Base-by-base conservation (phyloP, 2,888 invertebrate genomes). In the Chrysomela aeneicollis region DNA sequence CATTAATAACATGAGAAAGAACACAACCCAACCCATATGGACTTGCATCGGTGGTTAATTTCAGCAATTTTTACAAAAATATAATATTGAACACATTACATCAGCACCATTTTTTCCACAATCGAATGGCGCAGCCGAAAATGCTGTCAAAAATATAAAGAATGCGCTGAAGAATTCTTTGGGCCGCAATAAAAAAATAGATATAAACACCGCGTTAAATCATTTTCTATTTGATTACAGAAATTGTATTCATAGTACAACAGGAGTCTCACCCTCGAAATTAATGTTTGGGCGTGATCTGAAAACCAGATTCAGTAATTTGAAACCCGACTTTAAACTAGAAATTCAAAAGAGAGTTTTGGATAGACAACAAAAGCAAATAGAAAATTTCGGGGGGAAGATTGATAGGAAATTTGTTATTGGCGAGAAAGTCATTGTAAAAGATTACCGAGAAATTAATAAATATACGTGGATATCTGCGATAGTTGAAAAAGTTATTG, bases 91-190 rank as follows among this genome's bases (percentile, higher is more conserved):
- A 59, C 68, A 58, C 35, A 63, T 54, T 46, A 62, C 59, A 35
- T 55, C 52, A 12, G 9, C 66, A 10, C 65, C 65, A 10, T 67
- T 51, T 59, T 55, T 69, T 35, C 68, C 70, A 3, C 50, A 63
- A 22, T 70, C 68, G n/a, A 70, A 70, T 60, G 64, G 70, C n/a
- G 68, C 70, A n/a, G 70, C 70, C 4, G 69, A 68, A n/a, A n/a
- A n/a, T n/a, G n/a, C n/a, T n/a, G n/a, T n/a, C n/a, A n/a, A n/a
- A n/a, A n/a, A n/a, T n/a, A n/a, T n/a, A n/a, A n/a, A n/a, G n/a
- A n/a, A n/a, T n/a, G n/a, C n/a, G n/a, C n/a, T n/a, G n/a, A n/a
- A n/a, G n/a, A n/a, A n/a, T n/a, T n/a, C n/a, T n/a, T n/a, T n/a
- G n/a, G n/a, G n/a, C n/a, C n/a, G n/a, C n/a, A n/a, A n/a, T n/a